These are phyloP conservation scores for Datnioides undecimradiatus DNA, from an alignment of 2,113 vertebrate genomes.

Conservation along the genomic window DNA sequence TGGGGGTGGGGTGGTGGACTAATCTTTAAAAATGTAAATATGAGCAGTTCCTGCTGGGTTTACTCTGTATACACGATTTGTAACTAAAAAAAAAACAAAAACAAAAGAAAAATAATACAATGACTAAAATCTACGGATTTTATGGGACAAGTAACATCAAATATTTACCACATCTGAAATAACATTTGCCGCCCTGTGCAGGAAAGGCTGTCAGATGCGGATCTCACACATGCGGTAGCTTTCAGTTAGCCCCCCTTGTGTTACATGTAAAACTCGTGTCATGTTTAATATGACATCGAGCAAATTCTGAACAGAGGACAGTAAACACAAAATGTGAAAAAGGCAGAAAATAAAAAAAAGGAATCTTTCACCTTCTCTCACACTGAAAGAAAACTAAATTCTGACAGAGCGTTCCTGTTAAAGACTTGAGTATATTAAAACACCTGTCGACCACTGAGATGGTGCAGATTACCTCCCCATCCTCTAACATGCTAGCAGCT, in stretches of 20 bases:
- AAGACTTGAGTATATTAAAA: conserved; percentile 17
- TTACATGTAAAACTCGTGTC: background rate
- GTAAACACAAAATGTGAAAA: background rate
- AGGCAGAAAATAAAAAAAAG: background rate
- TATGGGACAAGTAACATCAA: background rate
- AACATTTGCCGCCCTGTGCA: background rate
- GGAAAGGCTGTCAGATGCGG: background rate
- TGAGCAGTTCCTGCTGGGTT: conserved; percentile 21
- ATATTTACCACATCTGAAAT: conserved; percentile 16
- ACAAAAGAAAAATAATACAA: background rate
- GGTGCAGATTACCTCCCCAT: background rate
- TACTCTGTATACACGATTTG: conserved; percentile 13
- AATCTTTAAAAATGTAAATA: conserved; percentile 11
- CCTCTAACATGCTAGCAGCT: background rate
- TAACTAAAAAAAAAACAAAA: background rate
- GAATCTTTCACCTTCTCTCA: background rate
- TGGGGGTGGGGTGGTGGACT: background rate
- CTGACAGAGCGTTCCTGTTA: conserved; percentile 24
- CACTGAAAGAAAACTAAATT: conserved; percentile 18
- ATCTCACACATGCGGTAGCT: background rate
- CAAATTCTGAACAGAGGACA: background rate
- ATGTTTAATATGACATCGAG: conserved; percentile 4
- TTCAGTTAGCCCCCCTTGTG: background rate
- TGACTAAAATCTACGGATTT: conserved; percentile 7
- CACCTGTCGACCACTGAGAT: background rate